These are phyloP conservation scores for Maconellicoccus hirsutus DNA, from an alignment of 1,140 invertebrate species.

Conservation along the genomic window DNA sequence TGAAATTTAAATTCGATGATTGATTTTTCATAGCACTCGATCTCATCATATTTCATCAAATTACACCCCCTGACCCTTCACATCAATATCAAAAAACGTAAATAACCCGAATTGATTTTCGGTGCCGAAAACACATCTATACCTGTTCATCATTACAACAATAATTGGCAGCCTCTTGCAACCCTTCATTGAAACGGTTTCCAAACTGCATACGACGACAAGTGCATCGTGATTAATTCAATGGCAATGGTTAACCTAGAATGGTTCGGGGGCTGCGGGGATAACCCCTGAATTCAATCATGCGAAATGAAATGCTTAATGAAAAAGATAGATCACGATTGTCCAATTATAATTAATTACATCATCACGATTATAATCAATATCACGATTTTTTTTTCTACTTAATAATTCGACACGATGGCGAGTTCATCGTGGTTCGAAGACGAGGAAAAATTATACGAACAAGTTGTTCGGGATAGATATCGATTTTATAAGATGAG, in stretches of 20 bases:
- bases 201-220: not conserved
- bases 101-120: too few relatives aligned
- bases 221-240: not conserved
- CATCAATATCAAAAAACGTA: too few relatives aligned
- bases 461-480: too few relatives aligned
- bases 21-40: too few relatives aligned
- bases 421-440: not conserved
- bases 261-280: not conserved
- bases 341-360: constrained; percentile 9
- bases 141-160: too few relatives aligned
- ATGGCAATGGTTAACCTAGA: not conserved
- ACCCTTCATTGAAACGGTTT: too few relatives aligned
- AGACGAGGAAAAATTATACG: not conserved
- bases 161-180: too few relatives aligned
- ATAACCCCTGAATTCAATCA: not conserved
- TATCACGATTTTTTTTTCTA: not conserved
- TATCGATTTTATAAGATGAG: too few relatives aligned
- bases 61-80: too few relatives aligned
- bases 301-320: not conserved
- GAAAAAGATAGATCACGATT: not conserved
- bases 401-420: not conserved
- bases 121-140: too few relatives aligned
- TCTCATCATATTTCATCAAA: too few relatives aligned
- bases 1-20: too few relatives aligned
- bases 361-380: constrained; percentile 5